phyloP scores from a whole-genome alignment of 2,113 vertebrate genomes.

The Chiloscyllium plagiosum region DNA sequence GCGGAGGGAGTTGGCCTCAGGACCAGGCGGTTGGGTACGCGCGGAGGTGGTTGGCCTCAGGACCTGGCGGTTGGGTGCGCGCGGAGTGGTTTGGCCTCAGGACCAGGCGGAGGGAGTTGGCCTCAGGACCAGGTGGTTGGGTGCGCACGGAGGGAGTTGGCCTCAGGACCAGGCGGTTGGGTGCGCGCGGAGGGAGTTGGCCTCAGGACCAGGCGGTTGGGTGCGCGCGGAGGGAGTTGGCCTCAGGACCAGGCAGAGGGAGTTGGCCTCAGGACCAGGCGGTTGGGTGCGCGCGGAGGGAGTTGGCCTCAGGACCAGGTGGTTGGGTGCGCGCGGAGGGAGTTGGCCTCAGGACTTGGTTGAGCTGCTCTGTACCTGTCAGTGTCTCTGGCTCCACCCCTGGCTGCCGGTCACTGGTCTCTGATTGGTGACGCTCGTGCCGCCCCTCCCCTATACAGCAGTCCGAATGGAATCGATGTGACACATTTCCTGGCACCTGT shows the following conservation, averaged over 20 bases:
- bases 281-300: too few relatives aligned
- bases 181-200: too few relatives aligned
- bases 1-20: background rate
- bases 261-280: too few relatives aligned
- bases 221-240: too few relatives aligned
- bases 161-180: conserved; percentile 38
- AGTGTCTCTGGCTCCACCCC: conserved; percentile 47
- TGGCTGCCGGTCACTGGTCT: conserved; percentile 30
- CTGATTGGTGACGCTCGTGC: background rate
- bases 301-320: too few relatives aligned
- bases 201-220: too few relatives aligned
- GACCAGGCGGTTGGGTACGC: too few relatives aligned
- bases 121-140: too few relatives aligned
- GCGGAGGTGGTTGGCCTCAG: background rate
- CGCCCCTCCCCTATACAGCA: too few relatives aligned
- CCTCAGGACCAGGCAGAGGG: too few relatives aligned
- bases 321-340: too few relatives aligned
- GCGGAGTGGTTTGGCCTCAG: background rate
- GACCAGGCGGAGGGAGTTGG: background rate
- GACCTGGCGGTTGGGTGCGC: background rate
- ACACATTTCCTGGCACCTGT: background rate
- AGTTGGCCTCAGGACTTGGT: too few relatives aligned
- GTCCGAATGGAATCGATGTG: background rate
- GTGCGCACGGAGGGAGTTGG: conserved; percentile 46
- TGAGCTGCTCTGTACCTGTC: background rate